Conservation (phyloP, 1,140 invertebrate species). For the Phymorhynchus buccinoides region DNA sequence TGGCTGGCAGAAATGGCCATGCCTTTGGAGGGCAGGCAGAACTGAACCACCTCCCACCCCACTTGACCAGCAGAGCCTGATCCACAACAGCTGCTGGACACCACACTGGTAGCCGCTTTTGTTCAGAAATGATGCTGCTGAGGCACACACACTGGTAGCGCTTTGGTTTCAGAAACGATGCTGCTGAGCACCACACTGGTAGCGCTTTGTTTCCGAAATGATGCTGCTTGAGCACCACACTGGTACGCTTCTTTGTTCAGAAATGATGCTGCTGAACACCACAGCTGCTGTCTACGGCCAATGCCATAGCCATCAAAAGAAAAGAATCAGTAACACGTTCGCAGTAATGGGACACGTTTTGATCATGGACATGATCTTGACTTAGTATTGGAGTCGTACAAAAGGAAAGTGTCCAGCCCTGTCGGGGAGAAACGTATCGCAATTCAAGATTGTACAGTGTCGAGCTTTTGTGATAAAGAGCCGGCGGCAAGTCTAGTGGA, state of each 20-base stretch:
- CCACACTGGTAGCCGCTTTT: background rate
- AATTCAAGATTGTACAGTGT: background rate
- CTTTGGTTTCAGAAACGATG: no score
- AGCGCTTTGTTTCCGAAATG: no score
- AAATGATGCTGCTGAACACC: no score
- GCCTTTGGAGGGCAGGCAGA: background rate
- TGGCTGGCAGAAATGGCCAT: constrained; percentile 28
- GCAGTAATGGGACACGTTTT: background rate
- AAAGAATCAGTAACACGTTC: background rate
- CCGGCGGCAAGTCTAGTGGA: background rate
- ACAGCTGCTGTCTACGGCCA: no score
- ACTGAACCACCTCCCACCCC: background rate
- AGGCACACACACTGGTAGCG: background rate
- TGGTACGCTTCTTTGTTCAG: no score
- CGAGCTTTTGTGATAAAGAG: background rate
- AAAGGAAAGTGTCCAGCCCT: constrained; percentile 3
- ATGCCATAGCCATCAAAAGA: background rate
- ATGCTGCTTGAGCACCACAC: no score
- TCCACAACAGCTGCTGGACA: background rate
- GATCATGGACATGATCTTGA: background rate
- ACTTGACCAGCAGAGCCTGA: background rate
- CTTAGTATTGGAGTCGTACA: background rate
- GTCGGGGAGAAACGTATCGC: background rate
- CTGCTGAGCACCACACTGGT: no score
- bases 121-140: background rate